Conservation (phyloP, 2,113 vertebrate species). For the Acrocephalus kingi region DNA sequence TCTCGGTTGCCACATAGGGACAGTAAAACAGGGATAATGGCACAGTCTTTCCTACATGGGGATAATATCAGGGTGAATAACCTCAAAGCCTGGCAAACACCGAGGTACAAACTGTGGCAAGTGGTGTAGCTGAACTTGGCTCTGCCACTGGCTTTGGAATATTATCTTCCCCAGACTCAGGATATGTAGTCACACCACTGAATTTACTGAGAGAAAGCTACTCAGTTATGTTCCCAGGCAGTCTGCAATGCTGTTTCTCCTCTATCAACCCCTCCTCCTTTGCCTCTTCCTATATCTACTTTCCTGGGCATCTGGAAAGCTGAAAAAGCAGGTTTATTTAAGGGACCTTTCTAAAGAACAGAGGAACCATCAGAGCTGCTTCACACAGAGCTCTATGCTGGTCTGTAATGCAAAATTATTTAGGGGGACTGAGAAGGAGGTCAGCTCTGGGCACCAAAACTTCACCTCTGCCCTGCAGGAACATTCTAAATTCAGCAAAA, state of each 20-base stretch:
- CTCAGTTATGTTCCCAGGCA: not conserved
- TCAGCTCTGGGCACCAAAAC: not conserved
- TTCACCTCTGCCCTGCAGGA: not conserved
- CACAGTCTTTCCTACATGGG: not conserved
- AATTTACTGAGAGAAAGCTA: not conserved
- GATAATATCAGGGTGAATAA: not conserved
- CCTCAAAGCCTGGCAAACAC: not conserved
- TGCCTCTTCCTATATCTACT: not conserved
- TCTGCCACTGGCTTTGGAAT: not conserved
- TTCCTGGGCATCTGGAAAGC: not conserved
- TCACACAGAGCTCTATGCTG: not conserved
- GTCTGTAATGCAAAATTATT: not conserved
- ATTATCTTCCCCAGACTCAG: not conserved
- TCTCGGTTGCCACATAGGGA: not conserved
- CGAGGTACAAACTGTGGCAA: not conserved
- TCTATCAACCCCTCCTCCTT: not conserved
- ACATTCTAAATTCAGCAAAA: not conserved
- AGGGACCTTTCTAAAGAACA: not conserved
- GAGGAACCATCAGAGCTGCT: not conserved
- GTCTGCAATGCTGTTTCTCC: not conserved
- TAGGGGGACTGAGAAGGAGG: not conserved
- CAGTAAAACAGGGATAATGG: conserved; percentile 4
- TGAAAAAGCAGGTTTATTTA: not conserved
- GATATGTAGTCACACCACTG: not conserved
- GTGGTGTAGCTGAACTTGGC: not conserved